Evolutionary conservation across 2,888 invertebrate species (phyloP).

Genomic region (Leptopilina drosophilae): DNA sequence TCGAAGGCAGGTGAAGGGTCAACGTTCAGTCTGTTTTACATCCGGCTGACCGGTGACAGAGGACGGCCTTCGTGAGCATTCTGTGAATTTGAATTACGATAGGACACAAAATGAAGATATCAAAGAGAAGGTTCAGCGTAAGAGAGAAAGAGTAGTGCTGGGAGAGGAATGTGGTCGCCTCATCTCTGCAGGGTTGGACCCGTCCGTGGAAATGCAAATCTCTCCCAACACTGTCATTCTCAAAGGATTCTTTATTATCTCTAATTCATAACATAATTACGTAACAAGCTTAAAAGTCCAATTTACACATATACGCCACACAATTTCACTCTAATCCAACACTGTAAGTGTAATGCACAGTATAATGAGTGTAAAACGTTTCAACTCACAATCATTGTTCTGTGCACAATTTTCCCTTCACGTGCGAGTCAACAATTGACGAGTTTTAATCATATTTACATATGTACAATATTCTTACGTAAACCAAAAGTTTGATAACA

Average conservation of each 20-base stretch:
- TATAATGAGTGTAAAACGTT: neutral
- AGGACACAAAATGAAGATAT: constrained; percentile 36
- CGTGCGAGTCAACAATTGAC: no score
- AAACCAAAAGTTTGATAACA: neutral
- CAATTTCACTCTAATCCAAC: neutral
- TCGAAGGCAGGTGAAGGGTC: constrained; percentile 12
- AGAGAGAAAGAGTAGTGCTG: neutral
- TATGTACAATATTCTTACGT: no score
- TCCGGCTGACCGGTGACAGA: constrained; percentile 17
- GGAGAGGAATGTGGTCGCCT: constrained; percentile 22
- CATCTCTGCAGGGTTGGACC: constrained; percentile 21
- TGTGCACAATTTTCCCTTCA: no score
- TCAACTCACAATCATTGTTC: no score
- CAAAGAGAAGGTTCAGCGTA: constrained; percentile 12
- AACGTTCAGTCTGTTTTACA: constrained; percentile 22
- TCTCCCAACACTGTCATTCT: neutral
- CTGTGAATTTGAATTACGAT: constrained; percentile 27
- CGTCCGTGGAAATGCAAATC: constrained; percentile 13
- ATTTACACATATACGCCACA: neutral
- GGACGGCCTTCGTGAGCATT: constrained; percentile 17
- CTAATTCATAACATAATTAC: neutral
- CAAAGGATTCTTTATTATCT: neutral
- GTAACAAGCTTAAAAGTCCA: neutral
- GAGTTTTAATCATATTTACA: no score
- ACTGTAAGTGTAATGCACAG: neutral